Base-by-base conservation (phyloP, 2,888 invertebrate species). In the Leptopterna dolabrata region DNA sequence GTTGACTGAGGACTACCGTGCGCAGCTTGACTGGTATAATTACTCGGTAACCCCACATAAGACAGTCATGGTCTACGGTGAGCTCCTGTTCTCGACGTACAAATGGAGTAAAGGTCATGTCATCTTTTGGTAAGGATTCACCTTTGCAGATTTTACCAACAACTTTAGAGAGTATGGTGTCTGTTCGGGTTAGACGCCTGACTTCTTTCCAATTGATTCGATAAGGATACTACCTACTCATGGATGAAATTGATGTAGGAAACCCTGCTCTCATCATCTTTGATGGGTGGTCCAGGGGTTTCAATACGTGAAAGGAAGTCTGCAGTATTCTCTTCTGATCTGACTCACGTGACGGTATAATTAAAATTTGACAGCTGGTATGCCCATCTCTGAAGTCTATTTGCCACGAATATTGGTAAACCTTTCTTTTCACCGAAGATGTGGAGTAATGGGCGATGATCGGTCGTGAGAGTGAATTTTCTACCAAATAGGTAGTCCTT, bases 131-230 rank as follows among this genome's bases (percentile, higher is more conserved):
- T n/a, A n/a, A n/a, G n/a, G n/a, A n/a, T n/a, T n/a, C n/a, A n/a
- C n/a, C n/a, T n/a, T n/a, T n/a, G n/a, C n/a, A n/a, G n/a, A n/a
- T n/a, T n/a, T n/a, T n/a, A n/a, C n/a, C n/a, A n/a, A n/a, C n/a
- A n/a, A n/a, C n/a, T n/a, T n/a, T n/a, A n/a, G n/a, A n/a, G n/a
- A n/a, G n/a, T n/a, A n/a, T n/a, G n/a, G n/a, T n/a, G n/a, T n/a
- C n/a, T n/a, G n/a, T n/a, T n/a, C n/a, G n/a, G n/a, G n/a, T n/a
- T n/a, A n/a, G n/a, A n/a, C n/a, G n/a, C n/a, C n/a, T n/a, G n/a
- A n/a, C n/a, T n/a, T n/a, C n/a, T n/a, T n/a, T n/a, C n/a, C n/a
- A 88, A 91, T 94, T 93, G 71, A 91, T 90, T 9, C 89, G 90
- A 81, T 90, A 92, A 6, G 70, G 81, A 16, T 27, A 82, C 9